Base-by-base conservation (phyloP, 2,888 invertebrate genomes). In the Lissonota sp. region DNA sequence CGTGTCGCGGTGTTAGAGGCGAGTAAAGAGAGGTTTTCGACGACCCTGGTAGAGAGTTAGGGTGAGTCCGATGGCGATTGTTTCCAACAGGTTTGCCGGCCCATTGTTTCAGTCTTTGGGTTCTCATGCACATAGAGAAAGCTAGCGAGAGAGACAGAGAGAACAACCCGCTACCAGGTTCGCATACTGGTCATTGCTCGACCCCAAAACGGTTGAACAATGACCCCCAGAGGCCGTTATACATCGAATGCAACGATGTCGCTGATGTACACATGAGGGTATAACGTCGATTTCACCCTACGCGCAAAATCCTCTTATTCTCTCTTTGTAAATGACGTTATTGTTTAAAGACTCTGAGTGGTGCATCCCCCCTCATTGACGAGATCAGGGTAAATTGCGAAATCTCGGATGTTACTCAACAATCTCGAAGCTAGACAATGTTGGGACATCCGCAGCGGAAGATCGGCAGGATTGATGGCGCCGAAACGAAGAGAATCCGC, bases 51-150 rank as follows among this genome's bases (percentile, higher is more conserved):
- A 5, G 8, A 37, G 64, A 63, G 63, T 64, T 60, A 66, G 78
- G 76, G 80, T 67, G 74, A 70, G 69, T 75, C 73, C 76, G 60
- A 82, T 85, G 85, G 85, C 90, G 88, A 91, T 91, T 91, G 91
- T 91, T 91, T 91, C 91, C 91, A 91, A 91, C 91, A 91, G 91
- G 91, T 91, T 91, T 91, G 87, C 89, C 83, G 85, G 69, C 7
- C 89, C 89, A 90, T 91, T 91, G 91, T 91, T 91, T 91, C 91
- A 91, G 90, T 83, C 74, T 49, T 86, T 69, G 46, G 86, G 90
- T 91, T 91, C 91, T 91, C 91, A 91, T 91, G 91, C 88, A 26
- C 26, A 26, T 26, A 26, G 26, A 84, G 84, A 53, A 53, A 26
- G 83, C 86, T 14, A 40, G 10, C 40, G 12, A 51, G 62, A 60